Conservation (phyloP, 2,888 invertebrate genomes). For the Caenorhabditis imperialis region DNA sequence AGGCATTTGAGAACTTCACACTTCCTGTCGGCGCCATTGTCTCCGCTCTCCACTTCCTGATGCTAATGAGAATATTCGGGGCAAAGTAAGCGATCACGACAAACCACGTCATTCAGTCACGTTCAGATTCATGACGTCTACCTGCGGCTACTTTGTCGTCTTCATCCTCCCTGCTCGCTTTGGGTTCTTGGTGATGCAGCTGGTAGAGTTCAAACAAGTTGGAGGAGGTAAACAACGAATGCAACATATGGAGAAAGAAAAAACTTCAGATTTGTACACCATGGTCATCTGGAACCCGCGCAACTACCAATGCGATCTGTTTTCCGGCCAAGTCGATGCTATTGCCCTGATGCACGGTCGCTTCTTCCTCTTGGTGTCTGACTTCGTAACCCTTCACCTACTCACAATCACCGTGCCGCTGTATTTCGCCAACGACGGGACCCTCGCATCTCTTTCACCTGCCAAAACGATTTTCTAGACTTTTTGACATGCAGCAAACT, state of each 20-base stretch:
- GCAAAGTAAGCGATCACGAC: not conserved
- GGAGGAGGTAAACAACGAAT: constrained; percentile 17
- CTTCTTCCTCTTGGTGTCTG: constrained; percentile 20
- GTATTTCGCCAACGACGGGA: constrained; percentile 15
- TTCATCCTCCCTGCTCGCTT: constrained; percentile 28
- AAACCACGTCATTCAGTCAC: not conserved
- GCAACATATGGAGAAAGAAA: no score
- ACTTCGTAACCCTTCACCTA: constrained; percentile 21
- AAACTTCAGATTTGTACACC: constrained; percentile 26
- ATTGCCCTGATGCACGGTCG: constrained; percentile 17
- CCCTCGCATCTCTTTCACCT: not conserved
- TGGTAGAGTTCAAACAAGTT: constrained; percentile 17
- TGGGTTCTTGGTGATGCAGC: constrained; percentile 20
- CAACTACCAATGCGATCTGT: constrained; percentile 14
- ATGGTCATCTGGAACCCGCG: constrained; percentile 2
- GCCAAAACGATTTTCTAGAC: not conserved
- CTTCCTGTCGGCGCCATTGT: constrained; percentile 11
- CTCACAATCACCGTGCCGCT: constrained; percentile 16
- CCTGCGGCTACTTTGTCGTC: constrained; percentile 22
- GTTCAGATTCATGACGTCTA: constrained; percentile 9
- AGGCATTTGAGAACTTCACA: constrained; percentile 23
- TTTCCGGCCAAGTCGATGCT: constrained; percentile 11
- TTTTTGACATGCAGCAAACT: not conserved
- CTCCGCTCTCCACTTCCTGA: constrained; percentile 11
- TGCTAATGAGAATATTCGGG: constrained; percentile 18